Base-by-base conservation (phyloP, 2,888 invertebrate genomes). In the Taenaris catops region DNA sequence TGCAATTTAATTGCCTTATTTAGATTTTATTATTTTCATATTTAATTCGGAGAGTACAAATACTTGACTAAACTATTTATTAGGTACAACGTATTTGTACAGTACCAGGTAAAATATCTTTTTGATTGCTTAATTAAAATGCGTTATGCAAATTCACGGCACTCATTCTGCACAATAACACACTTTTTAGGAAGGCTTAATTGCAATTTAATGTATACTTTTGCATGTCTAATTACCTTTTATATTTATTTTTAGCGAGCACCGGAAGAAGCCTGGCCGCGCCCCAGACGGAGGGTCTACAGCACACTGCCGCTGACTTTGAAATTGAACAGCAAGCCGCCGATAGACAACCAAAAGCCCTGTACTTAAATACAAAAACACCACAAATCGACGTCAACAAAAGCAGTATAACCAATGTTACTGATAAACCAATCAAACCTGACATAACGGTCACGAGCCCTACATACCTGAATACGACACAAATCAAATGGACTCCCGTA, bases 321-420 rank as follows among this genome's bases (percentile, higher is more conserved):
- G 63, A 63, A 26, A 48, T 55, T 2, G 67, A 55, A 32, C 55
- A 48, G n/a, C 53, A 53, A 11, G 62, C 53, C 36, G 48, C 64
- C 1, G 79, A 76, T 2, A 58, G 81, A 14, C 74, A 78, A 37
- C 54, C 67, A 34, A 60, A 75, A 37, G 84, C 84, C 38, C 68
- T 81, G 74, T 83, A 86, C 65, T 75, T 67, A 58, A n/a, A n/a
- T n/a, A 60, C 69, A 1, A 86, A 86, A 47, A 65, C 70, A 1
- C 46, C 61, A 7, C 52, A 39, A 18, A 23, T 51, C 28, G 16
- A 59, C 58, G 7, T 14, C 4, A 48, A 32, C 11, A 32, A 41
- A 32, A 37, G 44, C 6, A 1, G 6, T 14, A 4, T 8, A 7
- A 24, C 37, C n/a, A 68, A 66, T 46, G 49, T 52, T 10, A 73